Evolutionary conservation across 2,113 vertebrate genomes (phyloP), one percentile per base, ranked within the genome.

Genomic region (Tor tambroides): DNA sequence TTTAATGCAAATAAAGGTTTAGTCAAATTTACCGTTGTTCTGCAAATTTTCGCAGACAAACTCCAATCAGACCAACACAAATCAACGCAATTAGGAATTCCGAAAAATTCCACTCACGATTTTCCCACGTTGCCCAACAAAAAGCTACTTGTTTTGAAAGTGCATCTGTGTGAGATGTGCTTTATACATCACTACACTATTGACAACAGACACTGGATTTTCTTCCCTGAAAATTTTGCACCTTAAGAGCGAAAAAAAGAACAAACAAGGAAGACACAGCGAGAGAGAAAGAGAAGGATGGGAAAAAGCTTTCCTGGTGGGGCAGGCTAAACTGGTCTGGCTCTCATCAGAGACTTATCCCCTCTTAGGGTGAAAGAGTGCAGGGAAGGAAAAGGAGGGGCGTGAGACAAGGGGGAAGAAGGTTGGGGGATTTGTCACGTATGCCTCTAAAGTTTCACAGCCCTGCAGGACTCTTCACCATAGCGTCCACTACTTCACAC

Each of bases 301-400:
- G 92, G 93, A 95, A 95, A 95, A 96, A 93, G 94, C 92, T 91
- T 88, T 21, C 88, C 90, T 90, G 88, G 91, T 83, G 90, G 88
- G 93, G 93, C 67, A 90, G 91, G 91, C 91, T 92, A 92, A 92
- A 83, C 32, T 89, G 85, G 82, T 86, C 87, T 92, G 85, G 28
- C 87, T 92, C 80, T 78, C 54, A 65, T 86, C 46, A 87, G 90
- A 51, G 77, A 82, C 71, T 83, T 35, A 75, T 85, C 76, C 88
- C 88, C 69, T 90, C 86, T 89, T 65, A 88, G 89, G 89, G 82
- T 71, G 84, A 77, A 76, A 21, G 82, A 88, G 56, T 84, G 6
- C 76, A 51, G 85, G 81, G 32, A 67, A 63, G 30, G 71, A 76
- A 79, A 79, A 79, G 28, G 83, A 56, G 82, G 82, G 82, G 69